Percentiles rank a stretch among this genome's conserved stretches.
Evolutionary conservation across 2,797 vertebrate genomes (phyloP).

Genomic region (Lepilemur ruficaudatus): DNA sequence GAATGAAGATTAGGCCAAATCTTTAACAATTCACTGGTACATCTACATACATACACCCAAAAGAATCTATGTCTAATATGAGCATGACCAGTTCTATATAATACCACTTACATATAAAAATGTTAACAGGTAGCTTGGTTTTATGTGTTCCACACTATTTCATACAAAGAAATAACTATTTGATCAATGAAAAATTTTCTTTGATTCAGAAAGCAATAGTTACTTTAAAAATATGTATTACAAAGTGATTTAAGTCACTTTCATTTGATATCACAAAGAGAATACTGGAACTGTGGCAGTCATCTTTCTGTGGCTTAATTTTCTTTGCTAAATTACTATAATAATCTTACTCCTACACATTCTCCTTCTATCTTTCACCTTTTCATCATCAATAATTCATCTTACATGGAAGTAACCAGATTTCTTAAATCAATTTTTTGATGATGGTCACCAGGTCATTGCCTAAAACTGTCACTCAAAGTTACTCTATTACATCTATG

Average conservation of each 20-base stretch:
- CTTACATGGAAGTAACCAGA: conserved; percentile 61
- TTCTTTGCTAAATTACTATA: conserved; percentile 54
- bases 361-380: conserved; percentile 64
- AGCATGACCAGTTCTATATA: background rate
- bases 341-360: conserved; percentile 1
- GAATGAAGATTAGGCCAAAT: background rate
- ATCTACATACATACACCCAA: background rate
- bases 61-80: background rate
- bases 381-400: conserved; percentile 70
- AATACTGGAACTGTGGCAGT: background rate
- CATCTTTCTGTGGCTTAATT: background rate
- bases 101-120: background rate
- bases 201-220: background rate
- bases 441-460: conserved; percentile 55
- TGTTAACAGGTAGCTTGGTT: background rate
- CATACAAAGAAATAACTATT: background rate
- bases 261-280: background rate
- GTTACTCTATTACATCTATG: conserved; percentile 58
- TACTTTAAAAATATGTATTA: background rate
- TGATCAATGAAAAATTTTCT: background rate
- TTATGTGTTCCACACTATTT: background rate
- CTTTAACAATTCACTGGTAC: background rate
- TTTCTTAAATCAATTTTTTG: conserved; percentile 57
- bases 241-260: background rate
- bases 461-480: conserved; percentile 67